phyloP scores from a whole-genome alignment of 2,888 invertebrate species.

The Ptychoptera contaminata region DNA sequence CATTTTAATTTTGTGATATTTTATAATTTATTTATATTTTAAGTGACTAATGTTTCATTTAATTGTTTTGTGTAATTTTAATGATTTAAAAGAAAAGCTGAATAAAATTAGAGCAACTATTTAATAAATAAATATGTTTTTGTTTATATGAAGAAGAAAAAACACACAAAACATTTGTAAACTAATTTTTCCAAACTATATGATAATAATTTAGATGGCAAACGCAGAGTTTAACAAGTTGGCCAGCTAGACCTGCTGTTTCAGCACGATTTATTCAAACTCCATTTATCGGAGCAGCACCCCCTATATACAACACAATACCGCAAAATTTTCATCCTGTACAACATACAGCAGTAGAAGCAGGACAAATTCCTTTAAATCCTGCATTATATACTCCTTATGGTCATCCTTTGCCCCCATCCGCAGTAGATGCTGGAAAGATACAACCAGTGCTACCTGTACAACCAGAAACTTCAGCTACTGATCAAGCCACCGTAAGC shows the following conservation, averaged over 20 bases:
- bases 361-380: neutral
- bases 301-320: no score
- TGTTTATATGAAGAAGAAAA: neutral
- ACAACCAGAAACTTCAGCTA: neutral
- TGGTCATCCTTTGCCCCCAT: neutral
- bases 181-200: neutral
- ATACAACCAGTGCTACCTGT: neutral
- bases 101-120: no score
- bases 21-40: no score
- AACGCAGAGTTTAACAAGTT: conserved; percentile 20
- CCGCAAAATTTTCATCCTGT: no score
- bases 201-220: conserved; percentile 17
- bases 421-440: neutral
- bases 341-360: neutral
- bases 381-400: neutral
- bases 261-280: conserved; percentile 1
- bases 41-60: neutral
- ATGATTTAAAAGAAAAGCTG: no score
- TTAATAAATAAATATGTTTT: neutral
- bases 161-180: neutral
- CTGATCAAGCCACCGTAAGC: no score
- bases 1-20: no score
- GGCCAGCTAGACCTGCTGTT: conserved; percentile 16
- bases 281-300: neutral
- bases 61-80: neutral